Evolutionary conservation across 2,797 vertebrate genomes (phyloP), one percentile per base, ranked within the genome.

Genomic region (Sebastes vulpes): DNA sequence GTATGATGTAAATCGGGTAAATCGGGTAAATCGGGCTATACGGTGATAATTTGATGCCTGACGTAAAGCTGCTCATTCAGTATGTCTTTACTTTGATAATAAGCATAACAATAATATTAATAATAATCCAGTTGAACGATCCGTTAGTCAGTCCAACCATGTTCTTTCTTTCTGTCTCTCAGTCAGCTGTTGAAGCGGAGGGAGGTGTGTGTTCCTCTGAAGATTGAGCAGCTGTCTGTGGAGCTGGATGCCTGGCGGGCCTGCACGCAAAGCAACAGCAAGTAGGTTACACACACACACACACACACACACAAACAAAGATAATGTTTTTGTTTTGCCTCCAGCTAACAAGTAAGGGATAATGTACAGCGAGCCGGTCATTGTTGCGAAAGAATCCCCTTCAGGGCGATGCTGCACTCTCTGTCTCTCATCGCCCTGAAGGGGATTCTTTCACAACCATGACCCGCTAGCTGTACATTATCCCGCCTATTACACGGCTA

Each of bases 181-280:
- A 99, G 98, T 87, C 98, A 99, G 95, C 94, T 99, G 89, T 87
- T 99, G 90, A 99, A 99, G 94, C 95, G 98, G 48, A 96, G 97
- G 58, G 97, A 98, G 50, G 98, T 99, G 12, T 95, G 95, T 26
- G 96, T 99, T 61, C 98, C 98, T 59, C 89, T 99, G 85, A 96
- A 96, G 95, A 98, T 99, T 10, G 96, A 98, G 76, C 96, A 97
- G 89, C 97, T 99, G 75, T 97, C 97, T 3, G 93, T 96, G 67
- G 98, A 99, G 85, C 86, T 99, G 85, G 97, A 98, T 38, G 97
- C 98, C 1, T 99, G 98, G 98, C 95, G 97, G 90, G 95, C 95
- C 32, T 98, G 97, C 77, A 94, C 96, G 28, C 96, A 95, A 32
- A 89, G 79, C 10, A 77, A 86, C 84, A 94, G 72, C 93, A 97